These are phyloP conservation scores for Eubasilissa regina DNA, from an alignment of 1,140 invertebrate species.

Conservation along the genomic window DNA sequence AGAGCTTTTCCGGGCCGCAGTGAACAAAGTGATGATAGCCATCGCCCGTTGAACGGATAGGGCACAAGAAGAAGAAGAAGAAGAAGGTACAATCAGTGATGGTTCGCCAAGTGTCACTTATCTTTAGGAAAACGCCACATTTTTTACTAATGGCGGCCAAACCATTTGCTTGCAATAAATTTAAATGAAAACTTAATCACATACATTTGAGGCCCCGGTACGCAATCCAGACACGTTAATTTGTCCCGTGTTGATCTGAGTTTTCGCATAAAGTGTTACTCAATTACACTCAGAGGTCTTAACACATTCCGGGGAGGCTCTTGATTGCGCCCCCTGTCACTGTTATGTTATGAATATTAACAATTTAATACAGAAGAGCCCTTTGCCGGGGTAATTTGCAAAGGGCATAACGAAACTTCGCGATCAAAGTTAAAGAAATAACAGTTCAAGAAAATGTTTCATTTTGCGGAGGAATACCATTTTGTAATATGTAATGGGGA, in stretches of 20 bases:
- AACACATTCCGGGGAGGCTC: slow-evolving; percentile 14
- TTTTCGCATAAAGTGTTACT: slow-evolving; percentile 38
- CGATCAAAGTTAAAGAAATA: slow-evolving; percentile 29
- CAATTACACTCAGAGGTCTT: slow-evolving; percentile 40
- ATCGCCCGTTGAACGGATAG: too few relatives aligned
- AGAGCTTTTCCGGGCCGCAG: too few relatives aligned
- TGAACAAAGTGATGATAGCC: too few relatives aligned
- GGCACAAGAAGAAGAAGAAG: too few relatives aligned
- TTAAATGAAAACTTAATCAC: slow-evolving; percentile 37
- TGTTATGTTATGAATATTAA: slow-evolving; percentile 44
- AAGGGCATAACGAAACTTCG: slow-evolving; percentile 33
- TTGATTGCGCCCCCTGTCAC: neutral
- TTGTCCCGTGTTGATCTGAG: slow-evolving; percentile 49
- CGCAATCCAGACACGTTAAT: slow-evolving; percentile 11
- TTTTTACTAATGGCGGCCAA: slow-evolving; percentile 22
- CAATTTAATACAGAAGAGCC: slow-evolving; percentile 16
- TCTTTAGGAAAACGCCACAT: neutral
- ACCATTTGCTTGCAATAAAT: slow-evolving; percentile 29
- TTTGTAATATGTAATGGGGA: too few relatives aligned
- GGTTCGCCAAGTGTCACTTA: too few relatives aligned
- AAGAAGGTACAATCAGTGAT: too few relatives aligned
- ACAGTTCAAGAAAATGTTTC: slow-evolving; percentile 5
- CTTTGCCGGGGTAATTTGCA: slow-evolving; percentile 14
- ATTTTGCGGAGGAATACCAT: neutral
- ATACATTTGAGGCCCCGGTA: slow-evolving; percentile 7